Evolutionary conservation across 2,113 vertebrate genomes (phyloP).

Genomic region (Urocynchramus pylzowi): DNA sequence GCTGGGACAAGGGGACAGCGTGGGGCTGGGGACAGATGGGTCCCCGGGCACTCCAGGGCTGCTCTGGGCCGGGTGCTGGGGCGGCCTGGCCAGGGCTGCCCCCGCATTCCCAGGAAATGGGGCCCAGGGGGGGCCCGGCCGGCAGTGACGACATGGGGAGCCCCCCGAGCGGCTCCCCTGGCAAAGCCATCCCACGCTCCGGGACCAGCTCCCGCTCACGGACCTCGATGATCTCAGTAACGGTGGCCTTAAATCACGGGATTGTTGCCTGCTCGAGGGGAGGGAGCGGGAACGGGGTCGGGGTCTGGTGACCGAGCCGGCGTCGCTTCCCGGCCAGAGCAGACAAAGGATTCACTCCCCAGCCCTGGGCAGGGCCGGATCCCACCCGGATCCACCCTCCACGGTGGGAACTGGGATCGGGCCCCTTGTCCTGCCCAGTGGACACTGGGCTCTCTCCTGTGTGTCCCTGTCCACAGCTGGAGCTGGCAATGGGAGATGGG

Average conservation of each 20-base stretch:
- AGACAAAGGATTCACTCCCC: background rate
- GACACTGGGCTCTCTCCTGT: fast-evolving
- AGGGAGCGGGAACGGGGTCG: background rate
- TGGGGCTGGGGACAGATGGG: fast-evolving
- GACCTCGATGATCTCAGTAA: background rate
- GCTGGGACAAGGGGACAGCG: background rate
- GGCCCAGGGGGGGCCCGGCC: background rate
- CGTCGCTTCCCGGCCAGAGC: background rate
- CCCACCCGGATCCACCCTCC: background rate
- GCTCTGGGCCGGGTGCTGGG: background rate
- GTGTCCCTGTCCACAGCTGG: too few species aligned
- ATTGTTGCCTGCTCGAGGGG: background rate
- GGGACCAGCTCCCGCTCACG: fast-evolving
- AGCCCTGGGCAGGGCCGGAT: background rate
- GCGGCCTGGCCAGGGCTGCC: background rate
- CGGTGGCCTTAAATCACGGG: background rate
- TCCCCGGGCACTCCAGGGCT: fast-evolving
- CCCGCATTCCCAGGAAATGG: background rate
- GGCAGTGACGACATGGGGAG: too few species aligned
- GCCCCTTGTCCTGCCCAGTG: background rate
- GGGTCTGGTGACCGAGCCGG: fast-evolving
- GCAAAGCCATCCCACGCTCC: background rate
- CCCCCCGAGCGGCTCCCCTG: background rate
- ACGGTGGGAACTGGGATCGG: fast-evolving
- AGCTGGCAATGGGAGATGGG: fast-evolving